A percentile compares a stretch with the other conserved stretches of the same genome.
Evolutionary conservation across 2,797 vertebrate species (phyloP).

Genomic region (Pygocentrus nattereri): DNA sequence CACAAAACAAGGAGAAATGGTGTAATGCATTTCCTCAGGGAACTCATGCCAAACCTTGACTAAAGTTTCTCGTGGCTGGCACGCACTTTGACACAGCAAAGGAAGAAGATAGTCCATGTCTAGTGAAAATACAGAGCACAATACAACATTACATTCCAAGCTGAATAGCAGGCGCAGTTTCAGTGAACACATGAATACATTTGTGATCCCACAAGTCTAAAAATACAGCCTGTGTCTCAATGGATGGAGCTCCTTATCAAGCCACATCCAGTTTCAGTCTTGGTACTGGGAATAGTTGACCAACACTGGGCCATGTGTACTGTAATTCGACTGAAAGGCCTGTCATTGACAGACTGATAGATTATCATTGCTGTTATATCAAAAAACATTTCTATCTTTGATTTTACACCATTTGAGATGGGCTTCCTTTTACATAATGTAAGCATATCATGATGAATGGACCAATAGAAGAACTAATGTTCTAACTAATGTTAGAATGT

Average conservation of each 20-base stretch:
- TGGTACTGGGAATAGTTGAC: not conserved
- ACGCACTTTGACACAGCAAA: not conserved
- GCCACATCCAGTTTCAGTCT: not conserved
- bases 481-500: no score
- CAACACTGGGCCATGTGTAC: not conserved
- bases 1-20: slow-evolving; percentile 2
- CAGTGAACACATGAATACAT: not conserved
- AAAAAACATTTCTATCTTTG: no score
- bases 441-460: not conserved
- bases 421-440: no score
- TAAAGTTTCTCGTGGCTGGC: slow-evolving; percentile 34
- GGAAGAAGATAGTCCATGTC: not conserved
- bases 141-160: not conserved
- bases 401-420: no score
- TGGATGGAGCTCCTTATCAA: not conserved
- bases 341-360: not conserved
- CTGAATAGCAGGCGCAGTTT: not conserved
- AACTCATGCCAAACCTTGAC: slow-evolving; percentile 29
- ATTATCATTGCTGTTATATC: not conserved
- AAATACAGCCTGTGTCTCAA: not conserved
- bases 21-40: not conserved
- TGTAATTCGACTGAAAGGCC: not conserved
- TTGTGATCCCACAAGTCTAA: not conserved
- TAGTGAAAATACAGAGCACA: not conserved
- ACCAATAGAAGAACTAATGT: no score